phyloP scores from a whole-genome alignment of 2,797 vertebrate species.

The Enteromius mattozi region DNA sequence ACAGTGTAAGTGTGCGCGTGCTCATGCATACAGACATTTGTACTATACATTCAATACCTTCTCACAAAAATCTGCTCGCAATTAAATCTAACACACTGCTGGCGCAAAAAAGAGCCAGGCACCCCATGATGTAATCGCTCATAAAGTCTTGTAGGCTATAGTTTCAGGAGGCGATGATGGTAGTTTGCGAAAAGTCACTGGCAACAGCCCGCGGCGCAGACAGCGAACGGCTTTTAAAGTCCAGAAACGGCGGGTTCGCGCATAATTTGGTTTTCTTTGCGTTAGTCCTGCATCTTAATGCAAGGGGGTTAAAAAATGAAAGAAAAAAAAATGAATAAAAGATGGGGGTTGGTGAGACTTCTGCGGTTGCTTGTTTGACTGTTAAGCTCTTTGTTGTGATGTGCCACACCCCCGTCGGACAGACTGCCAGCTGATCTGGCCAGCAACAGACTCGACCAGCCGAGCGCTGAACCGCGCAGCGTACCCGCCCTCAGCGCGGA shows the following conservation, averaged over 20 bases:
- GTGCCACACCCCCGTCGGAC: conserved; percentile 84
- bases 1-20: neutral
- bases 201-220: conserved; percentile 10
- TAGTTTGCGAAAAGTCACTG: conserved; percentile 66
- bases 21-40: conserved; percentile 8
- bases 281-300: conserved; percentile 53
- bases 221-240: neutral
- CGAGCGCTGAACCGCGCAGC: conserved; percentile 74
- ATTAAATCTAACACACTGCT: neutral
- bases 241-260: neutral
- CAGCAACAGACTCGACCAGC: conserved; percentile 89
- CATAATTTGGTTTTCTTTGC: conserved; percentile 51
- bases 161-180: conserved; percentile 38
- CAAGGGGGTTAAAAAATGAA: conserved; percentile 53
- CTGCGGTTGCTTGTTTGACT: conserved; percentile 77
- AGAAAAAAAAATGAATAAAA: conserved; percentile 63
- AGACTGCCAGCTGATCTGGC: conserved; percentile 88
- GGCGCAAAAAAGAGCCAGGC: neutral
- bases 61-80: neutral
- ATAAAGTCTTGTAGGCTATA: conserved; percentile 42
- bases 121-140: conserved; percentile 50
- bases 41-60: neutral
- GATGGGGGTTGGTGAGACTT: conserved; percentile 72
- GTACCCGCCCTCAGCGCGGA: conserved; percentile 21
- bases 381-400: conserved; percentile 85